Base-by-base conservation (phyloP, 2,888 invertebrate genomes). In the Leptogaster cylindrica region DNA sequence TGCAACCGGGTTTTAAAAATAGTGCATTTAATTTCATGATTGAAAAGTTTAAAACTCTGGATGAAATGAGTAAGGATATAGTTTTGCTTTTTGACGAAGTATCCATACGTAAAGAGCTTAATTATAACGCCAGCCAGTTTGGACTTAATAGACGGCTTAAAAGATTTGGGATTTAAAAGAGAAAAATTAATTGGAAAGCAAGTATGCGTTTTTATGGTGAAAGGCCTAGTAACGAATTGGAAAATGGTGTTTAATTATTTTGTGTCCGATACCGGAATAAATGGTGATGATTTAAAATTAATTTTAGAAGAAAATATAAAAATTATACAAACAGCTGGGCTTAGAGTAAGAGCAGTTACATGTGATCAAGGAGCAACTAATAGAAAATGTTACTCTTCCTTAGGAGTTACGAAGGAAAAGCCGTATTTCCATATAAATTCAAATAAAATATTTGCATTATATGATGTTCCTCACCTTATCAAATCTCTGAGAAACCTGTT, bases 151-250 rank as follows among this genome's bases (percentile, higher is more conserved):
- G 48, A 48, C n/a, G n/a, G 41, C 41, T 14, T 41, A 23, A 48
- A 8, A 20, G 20, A 18, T 6, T 18, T 48, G n/a, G 28, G 28
- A 27, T 14, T 27, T n/a, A n/a, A n/a, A n/a, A n/a, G n/a, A n/a
- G n/a, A n/a, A n/a, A n/a, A n/a, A n/a, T n/a, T n/a, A n/a, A n/a
- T n/a, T n/a, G n/a, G n/a, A n/a, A n/a, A n/a, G n/a, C n/a, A n/a
- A n/a, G 28, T 50, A 12, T 50, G 50, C 28, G 12, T n/a, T 14
- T 50, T 50, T 27, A 50, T 50, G 50, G 12, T 50, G 12, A 25
- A 8, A n/a, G 27, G n/a, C n/a, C 14, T 50, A 4, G 14, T 41
- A 7, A 16, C 41, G 12, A 50, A 50, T 50, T 50, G 27, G 50
- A 50, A 50, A 27, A 27, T 50, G 14, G 27, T 12, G 25, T 20